phyloP scores from a whole-genome alignment of 2,888 invertebrate species.

The Euzophera pinguis region DNA sequence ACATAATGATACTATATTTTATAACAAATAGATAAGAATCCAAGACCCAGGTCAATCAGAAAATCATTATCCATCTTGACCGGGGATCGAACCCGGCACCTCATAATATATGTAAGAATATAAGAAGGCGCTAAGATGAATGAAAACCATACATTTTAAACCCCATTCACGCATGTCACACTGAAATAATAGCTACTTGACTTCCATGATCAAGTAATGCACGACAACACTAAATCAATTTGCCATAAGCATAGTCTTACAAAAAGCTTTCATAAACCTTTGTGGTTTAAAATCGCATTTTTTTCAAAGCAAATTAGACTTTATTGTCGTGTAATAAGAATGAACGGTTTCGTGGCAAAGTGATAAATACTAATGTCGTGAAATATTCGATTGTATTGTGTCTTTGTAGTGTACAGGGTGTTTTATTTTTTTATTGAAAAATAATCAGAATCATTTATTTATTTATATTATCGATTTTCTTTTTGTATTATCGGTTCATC shows the following conservation, averaged over 20 bases:
- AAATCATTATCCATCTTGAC: no score
- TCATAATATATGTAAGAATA: no score
- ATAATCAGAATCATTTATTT: no score
- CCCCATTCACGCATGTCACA: not conserved
- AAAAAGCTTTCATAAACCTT: constrained; percentile 17
- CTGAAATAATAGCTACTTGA: not conserved
- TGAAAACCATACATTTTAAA: not conserved
- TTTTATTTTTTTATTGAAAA: not conserved
- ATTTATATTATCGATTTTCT: no score
- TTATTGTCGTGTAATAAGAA: not conserved
- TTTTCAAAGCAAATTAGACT: not conserved
- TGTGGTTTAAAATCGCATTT: not conserved
- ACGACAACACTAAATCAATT: not conserved
- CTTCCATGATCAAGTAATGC: not conserved
- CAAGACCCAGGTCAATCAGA: no score
- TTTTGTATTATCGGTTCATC: no score
- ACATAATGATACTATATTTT: no score
- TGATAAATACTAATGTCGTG: constrained; percentile 11
- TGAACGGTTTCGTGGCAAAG: not conserved
- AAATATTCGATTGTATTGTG: constrained; percentile 14
- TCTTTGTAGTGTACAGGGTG: constrained; percentile 21
- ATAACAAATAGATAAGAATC: no score
- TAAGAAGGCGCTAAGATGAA: not conserved
- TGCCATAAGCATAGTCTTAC: constrained; percentile 12
- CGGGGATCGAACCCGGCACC: no score